These are phyloP conservation scores for Himalopsyche kuldschensis DNA, from an alignment of 2,888 invertebrate species.

Conservation along the genomic window DNA sequence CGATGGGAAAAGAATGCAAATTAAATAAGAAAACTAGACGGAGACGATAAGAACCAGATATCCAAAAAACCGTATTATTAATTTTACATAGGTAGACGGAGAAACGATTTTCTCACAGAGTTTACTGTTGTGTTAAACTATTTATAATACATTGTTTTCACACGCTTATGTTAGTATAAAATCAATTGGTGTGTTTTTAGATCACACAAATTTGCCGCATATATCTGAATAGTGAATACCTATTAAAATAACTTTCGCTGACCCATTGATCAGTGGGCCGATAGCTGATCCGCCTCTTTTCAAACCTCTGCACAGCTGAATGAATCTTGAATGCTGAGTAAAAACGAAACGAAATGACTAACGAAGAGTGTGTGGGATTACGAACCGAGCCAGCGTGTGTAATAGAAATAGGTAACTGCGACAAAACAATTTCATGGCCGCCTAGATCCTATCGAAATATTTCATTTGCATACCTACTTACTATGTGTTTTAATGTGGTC, in stretches of 20 bases:
- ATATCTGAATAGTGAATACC: too few species aligned
- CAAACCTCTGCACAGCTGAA: not conserved
- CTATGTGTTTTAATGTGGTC: not conserved
- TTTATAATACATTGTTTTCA: too few species aligned
- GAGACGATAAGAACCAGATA: too few species aligned
- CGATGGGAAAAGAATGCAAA: too few species aligned
- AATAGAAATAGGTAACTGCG: not conserved
- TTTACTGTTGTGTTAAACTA: too few species aligned
- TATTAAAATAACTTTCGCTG: not conserved
- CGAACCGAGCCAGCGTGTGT: not conserved
- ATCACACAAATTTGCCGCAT: too few species aligned
- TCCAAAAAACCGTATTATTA: too few species aligned
- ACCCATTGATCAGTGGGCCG: not conserved
- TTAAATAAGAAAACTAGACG: too few species aligned
- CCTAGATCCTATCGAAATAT: not conserved
- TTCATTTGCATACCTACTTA: not conserved
- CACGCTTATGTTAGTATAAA: too few species aligned
- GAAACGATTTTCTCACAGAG: too few species aligned
- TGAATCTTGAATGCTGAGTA: not conserved
- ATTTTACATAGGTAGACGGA: too few species aligned
- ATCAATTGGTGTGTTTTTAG: too few species aligned
- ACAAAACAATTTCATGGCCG: not conserved
- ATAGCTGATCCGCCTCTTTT: not conserved
- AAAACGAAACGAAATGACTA: not conserved
- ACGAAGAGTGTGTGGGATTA: not conserved